Conservation (phyloP, 1,140 invertebrate genomes). For the Neodiprion virginianus region DNA sequence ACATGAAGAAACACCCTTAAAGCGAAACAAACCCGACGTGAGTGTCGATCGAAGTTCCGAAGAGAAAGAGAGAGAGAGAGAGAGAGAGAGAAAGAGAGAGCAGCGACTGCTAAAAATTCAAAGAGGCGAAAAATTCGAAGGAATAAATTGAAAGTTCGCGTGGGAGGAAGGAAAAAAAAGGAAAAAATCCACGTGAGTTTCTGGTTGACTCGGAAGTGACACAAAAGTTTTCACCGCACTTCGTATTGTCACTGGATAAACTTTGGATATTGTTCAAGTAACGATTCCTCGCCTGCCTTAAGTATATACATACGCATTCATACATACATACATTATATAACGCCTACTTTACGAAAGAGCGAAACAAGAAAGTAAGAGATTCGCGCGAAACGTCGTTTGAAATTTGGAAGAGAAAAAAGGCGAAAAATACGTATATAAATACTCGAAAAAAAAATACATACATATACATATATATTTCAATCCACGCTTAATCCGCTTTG, state of each 20-base stretch:
- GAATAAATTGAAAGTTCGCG: neutral
- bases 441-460: too few species aligned
- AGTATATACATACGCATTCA: too few species aligned
- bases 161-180: neutral
- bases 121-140: neutral
- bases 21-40: neutral
- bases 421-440: too few species aligned
- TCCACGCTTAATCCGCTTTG: neutral
- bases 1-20: slow-evolving; percentile 5
- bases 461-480: too few species aligned
- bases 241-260: neutral
- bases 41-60: too few species aligned
- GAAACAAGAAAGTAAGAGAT: neutral
- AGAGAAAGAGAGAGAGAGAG: neutral
- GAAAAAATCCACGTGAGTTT: neutral
- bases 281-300: neutral
- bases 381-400: neutral
- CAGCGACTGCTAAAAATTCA: neutral
- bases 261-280: neutral
- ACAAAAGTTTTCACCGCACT: slow-evolving; percentile 4
- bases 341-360: neutral
- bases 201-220: slow-evolving; percentile 6
- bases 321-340: neutral
- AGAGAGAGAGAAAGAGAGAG: neutral
- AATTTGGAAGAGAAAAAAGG: neutral